Conservation (phyloP, 2,113 vertebrate species). For the Steatornis caripensis region DNA sequence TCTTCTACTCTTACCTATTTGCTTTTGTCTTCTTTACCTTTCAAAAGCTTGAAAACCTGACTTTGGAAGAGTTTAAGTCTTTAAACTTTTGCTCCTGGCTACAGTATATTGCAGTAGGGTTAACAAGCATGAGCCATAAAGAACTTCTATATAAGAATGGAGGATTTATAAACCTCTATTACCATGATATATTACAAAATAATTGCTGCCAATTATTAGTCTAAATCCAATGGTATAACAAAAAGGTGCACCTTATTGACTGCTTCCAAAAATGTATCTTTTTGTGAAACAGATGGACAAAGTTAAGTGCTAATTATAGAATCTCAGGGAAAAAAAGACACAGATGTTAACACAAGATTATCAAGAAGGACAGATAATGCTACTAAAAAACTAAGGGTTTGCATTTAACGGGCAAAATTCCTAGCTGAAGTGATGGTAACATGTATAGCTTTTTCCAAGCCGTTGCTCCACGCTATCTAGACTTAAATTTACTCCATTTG, state of each 20-base stretch:
- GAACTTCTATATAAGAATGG: background rate
- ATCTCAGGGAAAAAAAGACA: background rate
- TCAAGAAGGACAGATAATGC: background rate
- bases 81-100: background rate
- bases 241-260: background rate
- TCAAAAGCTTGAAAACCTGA: background rate
- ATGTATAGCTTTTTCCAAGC: background rate
- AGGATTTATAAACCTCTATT: background rate
- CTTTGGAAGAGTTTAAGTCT: background rate
- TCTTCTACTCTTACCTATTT: background rate
- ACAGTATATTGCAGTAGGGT: background rate
- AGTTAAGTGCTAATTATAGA: conserved; percentile 2
- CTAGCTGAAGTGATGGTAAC: background rate
- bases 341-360: background rate
- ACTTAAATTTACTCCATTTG: background rate
- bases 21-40: background rate
- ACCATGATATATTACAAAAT: background rate
- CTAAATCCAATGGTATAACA: background rate
- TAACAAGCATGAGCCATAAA: background rate
- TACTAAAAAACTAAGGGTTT: background rate
- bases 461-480: background rate
- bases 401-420: background rate
- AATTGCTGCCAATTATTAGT: background rate
- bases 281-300: conserved; percentile 13
- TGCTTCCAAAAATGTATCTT: background rate